These are phyloP conservation scores for Coelinius sp. DNA, from an alignment of 2,888 invertebrate genomes.

Conservation along the genomic window DNA sequence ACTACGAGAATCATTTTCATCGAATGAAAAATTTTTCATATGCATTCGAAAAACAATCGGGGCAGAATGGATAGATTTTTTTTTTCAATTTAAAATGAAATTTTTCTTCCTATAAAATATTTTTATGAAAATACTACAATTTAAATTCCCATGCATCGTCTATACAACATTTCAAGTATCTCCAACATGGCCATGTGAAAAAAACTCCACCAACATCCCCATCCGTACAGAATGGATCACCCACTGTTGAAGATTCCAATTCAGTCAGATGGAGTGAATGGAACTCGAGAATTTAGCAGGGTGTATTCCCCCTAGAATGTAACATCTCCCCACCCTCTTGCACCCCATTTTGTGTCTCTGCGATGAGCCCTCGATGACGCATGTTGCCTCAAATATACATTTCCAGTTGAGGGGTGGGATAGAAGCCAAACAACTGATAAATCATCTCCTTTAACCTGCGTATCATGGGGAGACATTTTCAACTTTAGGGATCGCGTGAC, in stretches of 20 bases:
- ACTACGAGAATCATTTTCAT: too few relatives aligned
- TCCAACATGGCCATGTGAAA: background rate
- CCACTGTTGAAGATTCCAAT: background rate
- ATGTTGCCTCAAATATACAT: slow-evolving; percentile 28
- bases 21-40: too few relatives aligned
- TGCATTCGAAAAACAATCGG: too few relatives aligned
- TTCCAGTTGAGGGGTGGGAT: background rate
- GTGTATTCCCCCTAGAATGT: slow-evolving; percentile 4
- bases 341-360: slow-evolving; percentile 17
- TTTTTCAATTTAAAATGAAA: too few relatives aligned
- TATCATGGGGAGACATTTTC: background rate
- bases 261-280: background rate
- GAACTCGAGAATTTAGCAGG: slow-evolving; percentile 15
- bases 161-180: too few relatives aligned
- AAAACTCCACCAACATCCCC: background rate
- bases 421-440: slow-evolving; percentile 25
- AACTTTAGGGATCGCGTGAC: slow-evolving; percentile 11
- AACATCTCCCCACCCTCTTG: slow-evolving; percentile 3
- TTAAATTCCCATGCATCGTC: too few relatives aligned
- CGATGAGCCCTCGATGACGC: slow-evolving; percentile 25
- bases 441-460: slow-evolving; percentile 18
- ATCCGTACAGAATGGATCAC: background rate
- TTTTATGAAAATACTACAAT: too few relatives aligned
- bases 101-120: too few relatives aligned
- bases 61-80: too few relatives aligned